Base-by-base conservation (phyloP, 2,888 invertebrate species). In the Synanthedon vespiformis region DNA sequence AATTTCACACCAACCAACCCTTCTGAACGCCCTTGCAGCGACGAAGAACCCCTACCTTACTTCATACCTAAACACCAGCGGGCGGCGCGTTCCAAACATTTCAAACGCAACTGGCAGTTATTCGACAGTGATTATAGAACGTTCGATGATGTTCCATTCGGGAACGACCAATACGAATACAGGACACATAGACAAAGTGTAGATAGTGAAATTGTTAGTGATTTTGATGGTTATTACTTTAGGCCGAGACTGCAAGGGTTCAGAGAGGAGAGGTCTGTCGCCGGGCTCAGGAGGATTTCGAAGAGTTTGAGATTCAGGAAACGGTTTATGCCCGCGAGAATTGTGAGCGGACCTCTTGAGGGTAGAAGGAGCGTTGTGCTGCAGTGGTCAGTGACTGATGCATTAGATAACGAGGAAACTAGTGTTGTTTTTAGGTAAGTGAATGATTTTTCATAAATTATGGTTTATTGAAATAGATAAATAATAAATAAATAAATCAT, bases 391-490 rank as follows among this genome's bases (percentile, higher is more conserved):
- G 62, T 84, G 55, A 70, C 67, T 40, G 87, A 86, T 50, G 68
- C 74, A 40, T 61, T 79, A 63, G 78, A 79, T 58, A 70, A 65
- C 50, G 77, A 75, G 16, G 74, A 75, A 53, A 71, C 74, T 72
- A 80, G 67, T 76, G 84, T 87, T 70, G 79, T 82, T 72, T 87
- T 87, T 86, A 87, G 86, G 87, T 87, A 53, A 81, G 86, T 73
- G 40, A 22, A 22, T 22, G 4, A 22, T 22, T 0, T 4, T 22
- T 22, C 4, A 22, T 22, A 22, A 4, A 22, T 22, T 22, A 47
- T n/a, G n/a, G n/a, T 22, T 5, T n/a, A 41, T 52, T 55, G 40
- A n/a, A n/a, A n/a, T n/a, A n/a, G n/a, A n/a, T n/a, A n/a, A n/a
- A n/a, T n/a, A n/a, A n/a, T n/a, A n/a, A n/a, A n/a, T n/a, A n/a